These are phyloP conservation scores for Anadara kagoshimensis DNA, from an alignment of 1,140 invertebrate species.

Conservation along the genomic window DNA sequence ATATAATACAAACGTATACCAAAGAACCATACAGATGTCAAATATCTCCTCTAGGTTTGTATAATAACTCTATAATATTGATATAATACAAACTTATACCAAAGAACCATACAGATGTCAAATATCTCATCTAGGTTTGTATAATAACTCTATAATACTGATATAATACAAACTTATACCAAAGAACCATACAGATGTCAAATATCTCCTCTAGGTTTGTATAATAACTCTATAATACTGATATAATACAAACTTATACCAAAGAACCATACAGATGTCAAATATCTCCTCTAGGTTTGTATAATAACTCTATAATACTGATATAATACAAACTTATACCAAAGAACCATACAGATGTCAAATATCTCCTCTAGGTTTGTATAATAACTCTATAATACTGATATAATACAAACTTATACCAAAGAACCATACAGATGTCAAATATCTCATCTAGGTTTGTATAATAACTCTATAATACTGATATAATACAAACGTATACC, in stretches of 20 bases:
- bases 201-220: no score
- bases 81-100: conserved; percentile 2
- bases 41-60: no score
- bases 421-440: not conserved
- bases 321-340: conserved; percentile 2
- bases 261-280: not conserved
- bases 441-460: no score
- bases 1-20: conserved; percentile 1
- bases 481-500: conserved; percentile 1
- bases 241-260: conserved; percentile 2
- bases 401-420: conserved; percentile 2
- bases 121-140: no score
- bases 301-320: not conserved
- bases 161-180: conserved; percentile 2
- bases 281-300: no score
- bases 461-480: not conserved
- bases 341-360: not conserved
- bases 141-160: not conserved
- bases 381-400: not conserved
- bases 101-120: not conserved
- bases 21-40: not conserved
- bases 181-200: not conserved
- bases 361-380: no score
- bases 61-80: not conserved
- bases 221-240: not conserved